phyloP scores from a whole-genome alignment of 2,888 invertebrate genomes.

The Cheilosia soror region DNA sequence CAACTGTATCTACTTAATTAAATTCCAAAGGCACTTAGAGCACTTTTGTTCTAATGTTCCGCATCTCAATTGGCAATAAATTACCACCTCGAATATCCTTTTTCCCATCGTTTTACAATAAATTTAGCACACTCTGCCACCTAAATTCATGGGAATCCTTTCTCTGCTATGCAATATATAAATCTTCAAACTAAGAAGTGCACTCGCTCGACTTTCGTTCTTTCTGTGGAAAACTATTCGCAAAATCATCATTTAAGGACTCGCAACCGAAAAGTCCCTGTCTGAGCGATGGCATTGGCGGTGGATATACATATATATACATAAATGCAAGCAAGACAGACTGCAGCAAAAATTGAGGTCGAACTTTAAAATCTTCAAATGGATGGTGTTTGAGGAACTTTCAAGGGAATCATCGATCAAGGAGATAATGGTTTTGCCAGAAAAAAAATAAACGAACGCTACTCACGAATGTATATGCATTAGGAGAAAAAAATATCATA shows the following conservation, averaged over 20 bases:
- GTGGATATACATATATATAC: conserved; percentile 35
- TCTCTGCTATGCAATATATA: conserved; percentile 50
- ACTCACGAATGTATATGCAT: conserved; percentile 11
- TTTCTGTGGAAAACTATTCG: conserved; percentile 56
- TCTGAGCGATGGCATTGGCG: conserved; percentile 5
- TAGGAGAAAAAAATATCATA: conserved; percentile 48
- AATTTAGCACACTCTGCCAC: conserved; percentile 30
- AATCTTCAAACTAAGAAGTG: conserved; percentile 55
- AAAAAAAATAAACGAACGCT: neutral
- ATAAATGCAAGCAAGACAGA: conserved; percentile 5
- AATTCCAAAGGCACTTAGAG: conserved; percentile 51
- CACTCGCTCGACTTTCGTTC: conserved; percentile 37
- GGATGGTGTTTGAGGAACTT: conserved; percentile 40
- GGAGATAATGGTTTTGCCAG: conserved; percentile 47
- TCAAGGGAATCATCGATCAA: conserved; percentile 65
- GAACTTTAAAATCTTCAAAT: conserved; percentile 6
- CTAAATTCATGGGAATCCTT: conserved; percentile 28
- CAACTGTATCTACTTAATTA: conserved; percentile 54
- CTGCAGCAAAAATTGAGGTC: conserved; percentile 49
- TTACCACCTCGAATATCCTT: conserved; percentile 63
- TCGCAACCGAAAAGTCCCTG: conserved; percentile 51
- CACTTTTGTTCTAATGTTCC: conserved; percentile 23
- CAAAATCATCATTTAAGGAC: conserved; percentile 72
- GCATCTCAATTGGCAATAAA: conserved; percentile 65
- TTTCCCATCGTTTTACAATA: conserved; percentile 46